These are phyloP conservation scores for Cynocephalus volans DNA, from an alignment of 2,113 vertebrate genomes.

Conservation along the genomic window DNA sequence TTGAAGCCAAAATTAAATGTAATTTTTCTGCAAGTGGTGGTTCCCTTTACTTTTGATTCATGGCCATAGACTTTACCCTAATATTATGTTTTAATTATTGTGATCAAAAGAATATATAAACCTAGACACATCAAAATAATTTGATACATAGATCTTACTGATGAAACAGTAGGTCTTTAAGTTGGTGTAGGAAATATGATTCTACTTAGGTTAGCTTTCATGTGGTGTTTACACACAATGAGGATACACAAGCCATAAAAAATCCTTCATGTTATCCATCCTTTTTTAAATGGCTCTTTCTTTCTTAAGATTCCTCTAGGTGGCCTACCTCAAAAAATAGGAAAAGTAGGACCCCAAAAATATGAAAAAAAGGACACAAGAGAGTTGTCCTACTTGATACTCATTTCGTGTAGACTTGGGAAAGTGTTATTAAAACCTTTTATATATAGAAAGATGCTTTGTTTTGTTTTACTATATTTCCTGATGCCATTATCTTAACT, in stretches of 20 bases:
- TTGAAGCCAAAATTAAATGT: conserved; percentile 45
- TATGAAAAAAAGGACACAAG: not conserved
- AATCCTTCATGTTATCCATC: not conserved
- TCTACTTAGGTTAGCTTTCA: conserved; percentile 30
- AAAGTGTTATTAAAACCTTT: conserved; percentile 27
- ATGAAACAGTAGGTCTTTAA: conserved; percentile 45
- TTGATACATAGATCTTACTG: not conserved
- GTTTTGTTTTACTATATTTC: not conserved
- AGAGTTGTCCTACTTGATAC: conserved; percentile 42
- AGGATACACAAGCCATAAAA: not conserved
- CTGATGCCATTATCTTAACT: conserved; percentile 21
- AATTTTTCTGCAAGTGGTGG: conserved; percentile 9
- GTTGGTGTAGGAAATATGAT: not conserved
- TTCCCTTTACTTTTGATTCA: conserved; percentile 48
- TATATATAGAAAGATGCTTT: not conserved
- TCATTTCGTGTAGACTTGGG: not conserved
- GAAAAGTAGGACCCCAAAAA: conserved; percentile 60
- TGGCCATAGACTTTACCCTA: not conserved
- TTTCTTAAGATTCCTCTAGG: not conserved
- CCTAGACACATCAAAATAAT: not conserved
- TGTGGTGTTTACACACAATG: conserved; percentile 5
- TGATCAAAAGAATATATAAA: conserved; percentile 17
- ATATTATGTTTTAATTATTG: conserved; percentile 56
- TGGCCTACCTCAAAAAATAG: not conserved
- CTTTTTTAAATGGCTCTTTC: not conserved